Conservation (phyloP, 2,888 invertebrate genomes). For the Lamellibrachia satsuma region DNA sequence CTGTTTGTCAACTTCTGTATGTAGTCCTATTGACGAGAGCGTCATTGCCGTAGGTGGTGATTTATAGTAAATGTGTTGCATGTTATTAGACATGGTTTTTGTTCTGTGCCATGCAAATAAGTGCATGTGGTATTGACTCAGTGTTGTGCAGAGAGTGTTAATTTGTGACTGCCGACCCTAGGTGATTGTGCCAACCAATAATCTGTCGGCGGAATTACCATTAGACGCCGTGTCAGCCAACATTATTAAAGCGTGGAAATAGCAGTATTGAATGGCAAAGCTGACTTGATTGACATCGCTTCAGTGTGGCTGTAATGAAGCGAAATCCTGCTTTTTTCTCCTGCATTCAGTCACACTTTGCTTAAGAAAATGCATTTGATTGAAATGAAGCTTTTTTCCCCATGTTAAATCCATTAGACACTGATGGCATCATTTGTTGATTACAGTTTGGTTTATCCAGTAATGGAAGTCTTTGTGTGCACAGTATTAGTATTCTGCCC, state of each 20-base stretch:
- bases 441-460: too few relatives aligned
- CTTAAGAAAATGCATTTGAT: neutral
- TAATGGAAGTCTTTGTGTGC: too few relatives aligned
- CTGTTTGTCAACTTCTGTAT: neutral
- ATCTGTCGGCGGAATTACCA: neutral
- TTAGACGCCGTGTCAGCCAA: neutral
- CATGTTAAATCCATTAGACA: too few relatives aligned
- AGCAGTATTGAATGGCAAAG: neutral
- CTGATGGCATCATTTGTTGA: too few relatives aligned
- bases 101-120: constrained; percentile 12
- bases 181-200: neutral
- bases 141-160: constrained; percentile 1
- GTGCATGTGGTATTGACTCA: neutral
- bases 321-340: neutral
- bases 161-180: neutral
- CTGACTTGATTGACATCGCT: neutral
- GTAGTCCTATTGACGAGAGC: neutral
- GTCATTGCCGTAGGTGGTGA: neutral
- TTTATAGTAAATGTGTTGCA: constrained; percentile 10
- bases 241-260: neutral
- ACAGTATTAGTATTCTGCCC: too few relatives aligned
- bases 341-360: neutral
- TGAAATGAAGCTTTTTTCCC: neutral
- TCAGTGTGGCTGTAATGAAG: neutral
- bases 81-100: neutral